A percentile compares a stretch with the other conserved stretches of the same genome.
Evolutionary conservation across 2,797 vertebrate species (phyloP).

Genomic region (Acanthiza pusilla): DNA sequence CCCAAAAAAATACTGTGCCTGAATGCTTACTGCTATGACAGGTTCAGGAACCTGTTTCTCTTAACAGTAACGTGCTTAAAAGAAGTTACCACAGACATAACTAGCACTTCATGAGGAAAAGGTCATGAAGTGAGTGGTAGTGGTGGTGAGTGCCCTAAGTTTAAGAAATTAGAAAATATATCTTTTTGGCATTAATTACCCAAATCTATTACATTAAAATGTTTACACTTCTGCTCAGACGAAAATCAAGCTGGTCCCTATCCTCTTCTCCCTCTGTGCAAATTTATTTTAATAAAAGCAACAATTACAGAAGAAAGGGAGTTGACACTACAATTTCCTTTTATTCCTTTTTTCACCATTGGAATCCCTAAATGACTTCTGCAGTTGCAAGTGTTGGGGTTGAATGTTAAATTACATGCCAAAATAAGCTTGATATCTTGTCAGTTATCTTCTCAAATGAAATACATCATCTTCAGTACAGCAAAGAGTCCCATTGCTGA

Average conservation of each 20-base stretch:
- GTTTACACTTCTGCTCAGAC: background rate
- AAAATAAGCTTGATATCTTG: constrained; percentile 26
- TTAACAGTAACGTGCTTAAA: background rate
- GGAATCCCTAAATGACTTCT: background rate
- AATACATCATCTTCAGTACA: constrained; percentile 45
- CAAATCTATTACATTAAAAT: background rate
- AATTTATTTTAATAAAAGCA: background rate
- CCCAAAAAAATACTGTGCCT: background rate
- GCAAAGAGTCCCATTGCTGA: background rate
- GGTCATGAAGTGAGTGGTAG: too few species aligned
- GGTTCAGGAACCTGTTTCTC: background rate
- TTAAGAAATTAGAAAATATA: background rate
- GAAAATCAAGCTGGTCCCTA: background rate
- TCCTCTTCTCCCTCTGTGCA: background rate
- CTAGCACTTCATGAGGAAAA: background rate
- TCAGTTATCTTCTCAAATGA: constrained; percentile 46
- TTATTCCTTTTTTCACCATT: background rate
- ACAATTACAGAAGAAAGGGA: background rate
- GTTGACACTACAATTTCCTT: background rate
- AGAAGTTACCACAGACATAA: background rate
- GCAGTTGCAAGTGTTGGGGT: background rate
- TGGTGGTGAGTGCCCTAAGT: too few species aligned
- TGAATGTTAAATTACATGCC: constrained; percentile 55
- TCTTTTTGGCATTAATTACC: background rate
- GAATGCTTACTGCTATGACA: background rate